Evolutionary conservation across 2,113 vertebrate genomes (phyloP).

Genomic region (Empidonax alnorum): DNA sequence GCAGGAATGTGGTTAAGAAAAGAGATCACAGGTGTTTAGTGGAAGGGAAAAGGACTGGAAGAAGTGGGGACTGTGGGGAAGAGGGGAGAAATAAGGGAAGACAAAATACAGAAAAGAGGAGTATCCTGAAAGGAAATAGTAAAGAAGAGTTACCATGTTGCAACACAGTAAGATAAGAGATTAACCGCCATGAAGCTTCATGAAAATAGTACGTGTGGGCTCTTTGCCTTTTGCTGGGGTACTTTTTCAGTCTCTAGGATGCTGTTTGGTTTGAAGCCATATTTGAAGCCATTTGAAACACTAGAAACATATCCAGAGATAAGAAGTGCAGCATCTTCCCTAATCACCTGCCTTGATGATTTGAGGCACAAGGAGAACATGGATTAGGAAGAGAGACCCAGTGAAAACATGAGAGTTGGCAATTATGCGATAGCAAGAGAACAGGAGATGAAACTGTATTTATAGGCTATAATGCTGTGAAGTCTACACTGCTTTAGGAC

Average conservation of each 20-base stretch:
- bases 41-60: background rate
- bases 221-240: background rate
- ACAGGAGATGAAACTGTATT: background rate
- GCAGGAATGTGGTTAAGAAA: background rate
- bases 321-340: background rate
- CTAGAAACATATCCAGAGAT: background rate
- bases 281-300: background rate
- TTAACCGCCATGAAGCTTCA: background rate
- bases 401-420: background rate
- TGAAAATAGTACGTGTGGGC: background rate
- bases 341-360: background rate
- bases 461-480: background rate
- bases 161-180: background rate
- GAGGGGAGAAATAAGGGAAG: background rate
- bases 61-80: background rate
- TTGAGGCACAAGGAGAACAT: accelerated
- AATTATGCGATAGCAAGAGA: background rate
- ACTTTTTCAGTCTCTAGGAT: background rate
- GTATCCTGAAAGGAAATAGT: background rate
- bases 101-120: background rate
- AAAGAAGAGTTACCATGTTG: background rate
- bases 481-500: background rate
- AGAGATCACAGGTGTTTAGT: background rate
- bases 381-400: background rate
- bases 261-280: background rate